Evolutionary conservation across 2,888 invertebrate species (phyloP), one percentile per base, ranked within the genome.

Genomic region (Aromia moschata): DNA sequence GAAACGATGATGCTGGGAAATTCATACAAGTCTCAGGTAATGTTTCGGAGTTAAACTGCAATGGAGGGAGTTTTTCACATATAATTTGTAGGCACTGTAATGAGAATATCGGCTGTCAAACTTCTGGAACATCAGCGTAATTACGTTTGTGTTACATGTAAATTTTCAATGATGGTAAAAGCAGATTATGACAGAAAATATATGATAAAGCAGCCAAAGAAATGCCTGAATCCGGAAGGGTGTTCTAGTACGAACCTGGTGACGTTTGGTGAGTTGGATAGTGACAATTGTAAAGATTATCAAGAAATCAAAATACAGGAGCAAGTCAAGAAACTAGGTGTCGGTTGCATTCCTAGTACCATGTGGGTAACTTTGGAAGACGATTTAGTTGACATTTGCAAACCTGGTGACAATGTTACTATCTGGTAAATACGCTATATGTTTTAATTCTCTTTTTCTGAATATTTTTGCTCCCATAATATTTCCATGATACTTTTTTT

Each of bases 261-360:
- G 58, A 80, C 82, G 69, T 79, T 86, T 12, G 84, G 83, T 60
- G 77, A 84, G 49, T 80, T 87, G 31, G 85, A 87, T 43, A 83
- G 86, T 61, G 84, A 86, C 62, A 84, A 88, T 74, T 93, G 87
- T 75, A 89, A 87, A 70, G 93, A 93, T 82, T 93, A 91, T 80
- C 93, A 93, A 79, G 93, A 93, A 83, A 87, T 94, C 10, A 93
- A 92, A 82, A 85, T 96, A 73, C 82, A 93, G 87, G 94, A 94
- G 76, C 90, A 90, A 82, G 86, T 91, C 10, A 88, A 87, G 68
- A 89, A 88, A 72, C 80, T 90, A 62, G 85, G 85, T 60, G 84
- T 90, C 64, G 91, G 92, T 2, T 85, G 87, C 16, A 88, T 92
- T 71, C 93, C 93, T 0, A 85, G 88, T 10, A 87, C 90, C 0